Evolutionary conservation across 2,113 vertebrate genomes (phyloP), one percentile per base, ranked within the genome.

Genomic region (Brachyhypopomus gauderio): DNA sequence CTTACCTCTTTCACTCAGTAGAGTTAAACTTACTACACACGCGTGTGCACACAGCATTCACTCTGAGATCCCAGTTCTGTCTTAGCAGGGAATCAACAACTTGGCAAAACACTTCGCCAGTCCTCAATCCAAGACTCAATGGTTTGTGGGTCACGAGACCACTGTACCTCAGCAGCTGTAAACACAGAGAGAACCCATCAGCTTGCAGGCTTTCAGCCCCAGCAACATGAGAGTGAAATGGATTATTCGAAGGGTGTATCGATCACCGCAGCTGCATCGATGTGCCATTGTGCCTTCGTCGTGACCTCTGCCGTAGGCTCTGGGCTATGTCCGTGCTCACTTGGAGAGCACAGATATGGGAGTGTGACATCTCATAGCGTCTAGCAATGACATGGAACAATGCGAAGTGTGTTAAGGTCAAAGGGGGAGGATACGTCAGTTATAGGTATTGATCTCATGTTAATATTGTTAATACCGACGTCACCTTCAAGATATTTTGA

Each of bases 221-320:
- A n/a, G 30, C 41, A 45, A 36, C 77, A 60, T 22, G 45, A 75
- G 36, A 71, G 81, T 30, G 41, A 72, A 56, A 82, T 55, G 48
- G 76, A 75, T 83, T 75, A 75, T 70, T 67, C 75, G 36, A 20
- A 11, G 38, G 14, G 79, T 72, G 48, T 59, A 77, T 67, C 62
- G 63, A 82, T 82, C 72, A 70, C 9, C n/a, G 52, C 60, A 27
- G 64, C 23, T 58, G 52, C 34, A 22, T 77, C 45, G 45, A 63
- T 79, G 76, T 34, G 9, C 36, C 62, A 62, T 71, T 9, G 23
- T 55, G 25, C 25, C 36, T 76, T 76, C 52, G n/a, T 75, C 20
- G 19, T 27, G 34, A 41, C 38, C 52, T 45, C 9, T 5, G 55
- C 41, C 58, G 11, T 9, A 41, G 30, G 30, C 12, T 9, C 30